phyloP scores from a whole-genome alignment of 1,140 invertebrate genomes.

The Oedothorax gibbosus region DNA sequence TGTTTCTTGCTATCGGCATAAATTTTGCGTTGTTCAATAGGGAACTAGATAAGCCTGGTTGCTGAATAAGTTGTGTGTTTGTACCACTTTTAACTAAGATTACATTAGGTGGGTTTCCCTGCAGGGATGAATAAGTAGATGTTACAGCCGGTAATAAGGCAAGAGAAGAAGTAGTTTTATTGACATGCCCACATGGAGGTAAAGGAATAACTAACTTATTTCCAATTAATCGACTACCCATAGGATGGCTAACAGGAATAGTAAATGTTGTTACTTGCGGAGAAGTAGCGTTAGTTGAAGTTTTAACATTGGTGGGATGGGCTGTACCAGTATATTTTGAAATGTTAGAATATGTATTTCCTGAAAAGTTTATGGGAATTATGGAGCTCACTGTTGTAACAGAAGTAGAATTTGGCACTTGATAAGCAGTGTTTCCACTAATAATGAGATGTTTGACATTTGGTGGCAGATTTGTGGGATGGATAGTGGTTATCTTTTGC shows the following conservation, averaged over 20 bases:
- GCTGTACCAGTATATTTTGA: slow-evolving; percentile 23
- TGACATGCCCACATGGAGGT: slow-evolving; percentile 12
- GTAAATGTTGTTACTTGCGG: slow-evolving; percentile 42
- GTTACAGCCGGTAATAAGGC: slow-evolving; percentile 13
- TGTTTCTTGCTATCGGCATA: slow-evolving; percentile 1
- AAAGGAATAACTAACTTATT: slow-evolving; percentile 53
- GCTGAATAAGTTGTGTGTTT: slow-evolving; percentile 45
- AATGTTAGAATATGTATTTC: background rate
- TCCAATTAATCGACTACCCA: slow-evolving; percentile 28
- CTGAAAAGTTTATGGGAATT: slow-evolving; percentile 26
- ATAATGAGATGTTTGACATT: slow-evolving; percentile 49
- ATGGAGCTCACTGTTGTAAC: background rate
- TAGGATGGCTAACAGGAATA: slow-evolving; percentile 43
- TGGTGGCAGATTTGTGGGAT: slow-evolving; percentile 39
- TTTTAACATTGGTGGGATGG: background rate
- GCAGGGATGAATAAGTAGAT: slow-evolving; percentile 9
- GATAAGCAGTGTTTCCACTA: slow-evolving; percentile 12
- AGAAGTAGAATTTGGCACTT: slow-evolving; percentile 2
- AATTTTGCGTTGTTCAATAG: background rate
- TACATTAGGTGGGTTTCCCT: slow-evolving; percentile 6
- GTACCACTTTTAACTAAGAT: slow-evolving; percentile 52
- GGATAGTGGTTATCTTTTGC: background rate
- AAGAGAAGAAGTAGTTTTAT: slow-evolving; percentile 7
- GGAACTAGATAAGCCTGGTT: background rate
- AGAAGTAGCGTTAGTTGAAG: slow-evolving; percentile 12